phyloP scores from a whole-genome alignment of 2,797 vertebrate species.

The Gymnothorax javanicus region DNA sequence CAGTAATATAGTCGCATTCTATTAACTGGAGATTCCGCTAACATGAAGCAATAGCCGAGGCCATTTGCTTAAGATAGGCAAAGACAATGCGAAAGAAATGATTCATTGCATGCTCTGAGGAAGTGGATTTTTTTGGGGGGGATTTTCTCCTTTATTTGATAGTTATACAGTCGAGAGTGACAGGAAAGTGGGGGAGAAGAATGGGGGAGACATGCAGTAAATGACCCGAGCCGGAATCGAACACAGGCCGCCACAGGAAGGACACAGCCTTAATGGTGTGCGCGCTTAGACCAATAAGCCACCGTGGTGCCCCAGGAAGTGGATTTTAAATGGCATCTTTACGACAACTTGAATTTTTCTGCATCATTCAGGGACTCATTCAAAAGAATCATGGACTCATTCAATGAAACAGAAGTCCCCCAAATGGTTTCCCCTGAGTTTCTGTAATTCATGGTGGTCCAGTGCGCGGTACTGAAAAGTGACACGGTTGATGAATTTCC shows the following conservation, averaged over 20 bases:
- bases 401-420: conserved; percentile 83
- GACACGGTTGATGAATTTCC: conserved; percentile 85
- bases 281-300: too few species aligned
- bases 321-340: conserved; percentile 20
- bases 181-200: too few species aligned
- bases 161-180: too few species aligned
- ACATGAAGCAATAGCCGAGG: conserved; percentile 37
- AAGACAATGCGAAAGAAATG: conserved; percentile 36
- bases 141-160: conserved; percentile 24
- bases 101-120: neutral
- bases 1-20: conserved; percentile 43
- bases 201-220: too few species aligned
- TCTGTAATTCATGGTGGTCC: conserved; percentile 80
- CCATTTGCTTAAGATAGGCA: neutral
- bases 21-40: conserved; percentile 38
- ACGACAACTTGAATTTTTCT: conserved; percentile 5
- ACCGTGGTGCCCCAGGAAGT: neutral
- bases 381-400: conserved; percentile 48
- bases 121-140: neutral
- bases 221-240: too few species aligned
- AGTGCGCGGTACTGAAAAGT: conserved; percentile 89
- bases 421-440: conserved; percentile 83
- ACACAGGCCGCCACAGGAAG: too few species aligned
- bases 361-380: conserved; percentile 41
- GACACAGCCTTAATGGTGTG: too few species aligned